Evolutionary conservation across 2,888 invertebrate genomes (phyloP).

Genomic region (Sepioteuthis lessoniana): DNA sequence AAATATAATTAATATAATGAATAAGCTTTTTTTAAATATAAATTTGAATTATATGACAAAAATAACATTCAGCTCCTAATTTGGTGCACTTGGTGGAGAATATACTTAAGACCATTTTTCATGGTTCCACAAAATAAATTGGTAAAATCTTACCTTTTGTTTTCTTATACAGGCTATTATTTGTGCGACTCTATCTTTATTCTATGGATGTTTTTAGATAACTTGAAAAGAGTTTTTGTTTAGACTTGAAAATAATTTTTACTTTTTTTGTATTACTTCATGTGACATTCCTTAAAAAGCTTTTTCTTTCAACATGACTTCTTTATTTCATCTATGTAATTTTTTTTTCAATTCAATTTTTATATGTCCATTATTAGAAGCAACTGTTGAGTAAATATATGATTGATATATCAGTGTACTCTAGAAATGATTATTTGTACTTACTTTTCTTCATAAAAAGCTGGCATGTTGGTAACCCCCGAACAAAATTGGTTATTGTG

Average conservation of each 20-base stretch:
- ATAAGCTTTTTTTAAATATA: background rate
- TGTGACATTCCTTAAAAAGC: background rate
- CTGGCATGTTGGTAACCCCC: no score
- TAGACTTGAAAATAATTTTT: background rate
- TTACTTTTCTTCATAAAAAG: background rate
- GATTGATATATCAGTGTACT: background rate
- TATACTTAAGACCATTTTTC: background rate
- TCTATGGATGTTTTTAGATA: background rate
- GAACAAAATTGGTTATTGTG: background rate
- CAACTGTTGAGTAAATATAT: background rate
- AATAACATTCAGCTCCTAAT: background rate
- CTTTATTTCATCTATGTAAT: background rate
- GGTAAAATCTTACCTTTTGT: background rate
- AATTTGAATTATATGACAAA: background rate
- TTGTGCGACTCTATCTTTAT: background rate
- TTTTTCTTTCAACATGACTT: background rate
- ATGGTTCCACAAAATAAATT: background rate
- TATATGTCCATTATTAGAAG: background rate
- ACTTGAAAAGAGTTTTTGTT: background rate
- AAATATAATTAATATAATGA: background rate
- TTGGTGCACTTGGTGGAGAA: background rate
- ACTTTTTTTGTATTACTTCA: background rate
- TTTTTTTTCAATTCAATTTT: background rate
- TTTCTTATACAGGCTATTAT: background rate
- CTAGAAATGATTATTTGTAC: background rate